A percentile compares a stretch with the other conserved stretches of the same genome.
phyloP scores from a whole-genome alignment of 2,113 vertebrate genomes.

The Anas platyrhynchos region DNA sequence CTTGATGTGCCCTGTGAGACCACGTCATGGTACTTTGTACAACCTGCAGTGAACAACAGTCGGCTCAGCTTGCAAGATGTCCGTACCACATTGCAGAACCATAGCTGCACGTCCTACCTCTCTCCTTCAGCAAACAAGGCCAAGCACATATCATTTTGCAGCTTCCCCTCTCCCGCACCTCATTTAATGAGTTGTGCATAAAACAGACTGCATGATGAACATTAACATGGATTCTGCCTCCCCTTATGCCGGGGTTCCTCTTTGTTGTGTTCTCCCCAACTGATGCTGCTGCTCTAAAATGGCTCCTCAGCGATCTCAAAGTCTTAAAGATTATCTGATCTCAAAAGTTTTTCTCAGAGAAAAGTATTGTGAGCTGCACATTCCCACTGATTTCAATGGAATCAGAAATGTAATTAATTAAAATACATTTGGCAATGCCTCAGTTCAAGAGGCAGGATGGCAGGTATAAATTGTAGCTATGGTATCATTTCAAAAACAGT shows the following conservation, averaged over 20 bases:
- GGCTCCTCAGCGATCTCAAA: background rate
- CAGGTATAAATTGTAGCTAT: background rate
- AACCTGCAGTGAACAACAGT: background rate
- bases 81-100: background rate
- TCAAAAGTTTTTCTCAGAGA: background rate
- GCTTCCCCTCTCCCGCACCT: background rate
- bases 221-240: background rate
- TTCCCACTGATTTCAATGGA: background rate
- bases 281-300: background rate
- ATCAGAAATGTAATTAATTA: background rate
- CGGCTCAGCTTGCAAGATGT: background rate
- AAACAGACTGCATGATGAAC: background rate
- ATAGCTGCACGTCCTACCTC: background rate
- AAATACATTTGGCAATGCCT: background rate
- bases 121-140: background rate
- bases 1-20: background rate
- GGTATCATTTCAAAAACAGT: background rate
- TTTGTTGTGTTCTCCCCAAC: background rate
- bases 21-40: background rate
- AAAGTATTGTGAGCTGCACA: background rate
- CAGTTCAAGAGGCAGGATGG: background rate
- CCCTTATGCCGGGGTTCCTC: rapidly evolving
- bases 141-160: background rate
- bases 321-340: background rate
- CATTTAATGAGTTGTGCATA: background rate